Percentiles rank a stretch among this genome's conserved stretches.
phyloP scores from a whole-genome alignment of 2,888 invertebrate genomes.

The Dione juno region DNA sequence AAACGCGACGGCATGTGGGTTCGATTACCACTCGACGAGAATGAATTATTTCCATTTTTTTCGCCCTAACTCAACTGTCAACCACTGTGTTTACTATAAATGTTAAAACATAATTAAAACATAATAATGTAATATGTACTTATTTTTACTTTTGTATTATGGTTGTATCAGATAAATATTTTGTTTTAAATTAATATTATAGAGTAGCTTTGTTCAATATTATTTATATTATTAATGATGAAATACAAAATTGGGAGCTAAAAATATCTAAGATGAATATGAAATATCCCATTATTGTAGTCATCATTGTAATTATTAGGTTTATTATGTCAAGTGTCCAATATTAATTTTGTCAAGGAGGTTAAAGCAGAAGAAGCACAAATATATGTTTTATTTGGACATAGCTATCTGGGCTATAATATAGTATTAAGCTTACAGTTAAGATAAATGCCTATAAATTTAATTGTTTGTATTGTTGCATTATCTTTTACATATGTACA shows the following conservation, averaged over 20 bases:
- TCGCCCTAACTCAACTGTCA: too few species aligned
- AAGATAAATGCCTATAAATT: neutral
- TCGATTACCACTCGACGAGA: too few species aligned
- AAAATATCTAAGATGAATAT: neutral
- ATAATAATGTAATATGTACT: neutral
- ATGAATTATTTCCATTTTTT: too few species aligned
- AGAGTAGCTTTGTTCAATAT: neutral
- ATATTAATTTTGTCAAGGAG: neutral
- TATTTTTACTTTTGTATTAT: conserved; percentile 12
- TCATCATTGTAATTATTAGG: neutral
- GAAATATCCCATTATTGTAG: neutral
- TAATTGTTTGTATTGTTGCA: conserved; percentile 3
- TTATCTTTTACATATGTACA: conserved; percentile 7
- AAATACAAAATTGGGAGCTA: neutral
- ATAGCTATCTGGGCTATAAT: neutral
- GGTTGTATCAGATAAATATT: conserved; percentile 46
- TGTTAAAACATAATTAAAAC: too few species aligned
- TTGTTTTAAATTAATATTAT: too few species aligned
- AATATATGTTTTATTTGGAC: neutral
- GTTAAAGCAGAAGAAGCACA: neutral
- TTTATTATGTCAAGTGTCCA: neutral
- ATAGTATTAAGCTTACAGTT: neutral
- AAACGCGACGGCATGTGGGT: too few species aligned
- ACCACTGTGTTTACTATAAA: too few species aligned
- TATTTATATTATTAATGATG: neutral